Percentiles rank a stretch among this genome's conserved stretches.
Evolutionary conservation across 2,888 invertebrate species (phyloP).

Genomic region (Aspidiotus destructor): DNA sequence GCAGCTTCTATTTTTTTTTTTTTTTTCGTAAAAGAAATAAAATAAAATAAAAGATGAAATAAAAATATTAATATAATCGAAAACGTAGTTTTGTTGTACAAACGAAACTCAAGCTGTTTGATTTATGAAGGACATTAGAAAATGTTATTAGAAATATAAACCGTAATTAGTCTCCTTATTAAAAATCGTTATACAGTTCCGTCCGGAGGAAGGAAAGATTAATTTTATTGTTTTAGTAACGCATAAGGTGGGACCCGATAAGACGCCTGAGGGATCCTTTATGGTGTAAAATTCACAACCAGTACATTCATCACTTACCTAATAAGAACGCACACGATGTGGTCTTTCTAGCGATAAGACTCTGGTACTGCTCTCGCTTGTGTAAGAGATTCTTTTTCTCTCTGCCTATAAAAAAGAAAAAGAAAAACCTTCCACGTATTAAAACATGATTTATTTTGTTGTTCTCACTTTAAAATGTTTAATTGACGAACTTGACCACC

Average conservation of each 20-base stretch:
- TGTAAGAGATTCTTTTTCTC: constrained; percentile 8
- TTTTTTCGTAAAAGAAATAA: neutral
- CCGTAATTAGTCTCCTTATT: constrained; percentile 33
- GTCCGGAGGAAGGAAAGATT: constrained; percentile 29
- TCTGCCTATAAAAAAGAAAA: constrained; percentile 23
- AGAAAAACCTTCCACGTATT: constrained; percentile 26
- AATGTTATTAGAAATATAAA: constrained; percentile 32
- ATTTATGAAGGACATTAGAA: constrained; percentile 33
- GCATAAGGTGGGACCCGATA: constrained; percentile 32
- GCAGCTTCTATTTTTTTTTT: neutral
- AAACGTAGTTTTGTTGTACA: constrained; percentile 1
- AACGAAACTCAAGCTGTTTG: constrained; percentile 32
- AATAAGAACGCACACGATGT: constrained; percentile 33
- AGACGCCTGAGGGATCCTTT: constrained; percentile 28
- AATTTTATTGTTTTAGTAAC: constrained; percentile 33
- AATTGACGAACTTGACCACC: constrained; percentile 32
- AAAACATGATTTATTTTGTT: constrained; percentile 33
- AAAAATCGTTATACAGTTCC: constrained; percentile 31
- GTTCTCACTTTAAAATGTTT: constrained; percentile 31
- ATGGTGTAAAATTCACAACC: constrained; percentile 32
- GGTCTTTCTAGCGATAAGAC: constrained; percentile 27
- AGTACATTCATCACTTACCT: constrained; percentile 31
- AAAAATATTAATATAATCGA: constrained; percentile 20
- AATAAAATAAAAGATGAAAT: too few relatives aligned
- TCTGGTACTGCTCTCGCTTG: constrained; percentile 10